Evolutionary conservation across 1,140 invertebrate species (phyloP).

Genomic region (Aphis gossypii): DNA sequence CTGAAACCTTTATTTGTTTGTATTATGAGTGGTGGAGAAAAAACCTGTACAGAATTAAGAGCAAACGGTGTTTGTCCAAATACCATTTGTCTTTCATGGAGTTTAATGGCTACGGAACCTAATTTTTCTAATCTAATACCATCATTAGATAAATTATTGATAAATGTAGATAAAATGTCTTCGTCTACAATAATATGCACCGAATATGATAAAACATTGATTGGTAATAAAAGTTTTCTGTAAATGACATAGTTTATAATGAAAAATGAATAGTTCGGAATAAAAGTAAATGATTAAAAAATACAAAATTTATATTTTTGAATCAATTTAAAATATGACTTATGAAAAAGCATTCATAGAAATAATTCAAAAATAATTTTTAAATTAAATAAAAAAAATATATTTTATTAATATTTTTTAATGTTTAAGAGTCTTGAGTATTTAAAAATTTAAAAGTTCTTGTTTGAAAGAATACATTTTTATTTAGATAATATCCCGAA

Average conservation of each 20-base stretch:
- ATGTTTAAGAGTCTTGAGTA: not conserved
- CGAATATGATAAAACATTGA: not conserved
- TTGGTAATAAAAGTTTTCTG: not conserved
- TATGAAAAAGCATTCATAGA: no score
- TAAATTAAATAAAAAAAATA: not conserved
- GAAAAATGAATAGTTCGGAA: not conserved
- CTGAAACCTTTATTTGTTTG: not conserved
- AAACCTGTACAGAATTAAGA: not conserved
- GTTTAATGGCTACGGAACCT: not conserved
- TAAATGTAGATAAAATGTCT: not conserved
- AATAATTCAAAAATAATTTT: not conserved
- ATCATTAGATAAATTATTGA: conserved; percentile 1
- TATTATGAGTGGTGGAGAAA: conserved; percentile 13
- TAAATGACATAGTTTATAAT: not conserved
- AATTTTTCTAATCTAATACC: not conserved
- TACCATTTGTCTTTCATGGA: conserved; percentile 38
- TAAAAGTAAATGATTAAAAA: not conserved
- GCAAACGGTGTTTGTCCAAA: conserved; percentile 24
- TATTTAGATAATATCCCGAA: not conserved
- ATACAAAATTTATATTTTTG: not conserved
- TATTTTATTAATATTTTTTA: not conserved
- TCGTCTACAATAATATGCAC: conserved; percentile 20
- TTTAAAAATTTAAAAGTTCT: not conserved
- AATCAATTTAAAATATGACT: no score
- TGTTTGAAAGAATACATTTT: not conserved